These are phyloP conservation scores for Pinctada fucata DNA, from an alignment of 2,888 invertebrate species.

Conservation along the genomic window DNA sequence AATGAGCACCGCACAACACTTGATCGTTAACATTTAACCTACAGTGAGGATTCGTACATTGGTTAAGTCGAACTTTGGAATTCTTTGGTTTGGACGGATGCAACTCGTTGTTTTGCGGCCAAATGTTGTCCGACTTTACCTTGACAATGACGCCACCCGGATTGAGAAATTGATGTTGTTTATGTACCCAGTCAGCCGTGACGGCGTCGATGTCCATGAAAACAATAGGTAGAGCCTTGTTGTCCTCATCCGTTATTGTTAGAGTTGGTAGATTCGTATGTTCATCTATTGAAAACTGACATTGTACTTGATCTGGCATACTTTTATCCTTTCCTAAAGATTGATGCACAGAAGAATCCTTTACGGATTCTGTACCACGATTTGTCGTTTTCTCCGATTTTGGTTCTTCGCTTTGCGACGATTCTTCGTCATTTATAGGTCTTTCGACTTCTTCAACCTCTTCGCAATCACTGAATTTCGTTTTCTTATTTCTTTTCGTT, in stretches of 20 bases:
- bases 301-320: background rate
- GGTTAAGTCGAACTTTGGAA: conserved; percentile 7
- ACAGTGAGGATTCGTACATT: conserved; percentile 36
- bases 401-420: background rate
- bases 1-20: conserved; percentile 24
- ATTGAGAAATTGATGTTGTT: conserved; percentile 36
- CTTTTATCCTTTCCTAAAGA: background rate
- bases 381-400: background rate
- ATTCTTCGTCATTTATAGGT: background rate
- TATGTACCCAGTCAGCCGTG: conserved; percentile 43
- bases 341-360: background rate
- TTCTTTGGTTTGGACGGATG: conserved; percentile 27
- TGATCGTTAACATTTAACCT: conserved; percentile 12
- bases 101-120: conserved; percentile 37
- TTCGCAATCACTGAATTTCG: background rate
- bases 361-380: background rate
- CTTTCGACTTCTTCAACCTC: background rate
- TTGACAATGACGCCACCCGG: conserved; percentile 38
- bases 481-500: background rate
- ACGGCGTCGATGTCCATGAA: conserved; percentile 39
- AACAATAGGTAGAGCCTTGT: conserved; percentile 34
- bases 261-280: conserved; percentile 17
- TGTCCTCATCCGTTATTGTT: conserved; percentile 31
- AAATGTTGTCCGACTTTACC: conserved; percentile 42
- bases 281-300: conserved; percentile 20